A percentile compares a stretch with the other conserved stretches of the same genome.
Conservation (phyloP, 2,888 invertebrate species). For the Drosophila acutilabella region DNA sequence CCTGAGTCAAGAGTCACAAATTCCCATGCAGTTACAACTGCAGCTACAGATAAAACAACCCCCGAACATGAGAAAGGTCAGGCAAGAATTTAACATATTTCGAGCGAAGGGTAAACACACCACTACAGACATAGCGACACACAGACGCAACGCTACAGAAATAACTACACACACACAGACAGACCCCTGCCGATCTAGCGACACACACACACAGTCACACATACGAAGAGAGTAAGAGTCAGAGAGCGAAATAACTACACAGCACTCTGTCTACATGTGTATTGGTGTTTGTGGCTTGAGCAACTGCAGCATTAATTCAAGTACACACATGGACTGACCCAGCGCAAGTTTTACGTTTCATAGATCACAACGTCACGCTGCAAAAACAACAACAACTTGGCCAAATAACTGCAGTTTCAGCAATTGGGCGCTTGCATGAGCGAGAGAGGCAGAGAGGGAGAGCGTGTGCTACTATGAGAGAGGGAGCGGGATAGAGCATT, state of each 20-base stretch:
- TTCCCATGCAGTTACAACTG: conserved; percentile 42
- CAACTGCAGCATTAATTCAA: conserved; percentile 65
- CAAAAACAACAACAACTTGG: conserved; percentile 42
- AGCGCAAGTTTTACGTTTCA: conserved; percentile 53
- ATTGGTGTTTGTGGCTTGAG: conserved; percentile 10
- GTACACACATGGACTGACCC: conserved; percentile 49
- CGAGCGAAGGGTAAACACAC: conserved; percentile 72
- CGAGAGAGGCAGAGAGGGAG: background rate
- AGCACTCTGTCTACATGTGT: conserved; percentile 2
- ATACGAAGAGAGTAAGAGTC: background rate
- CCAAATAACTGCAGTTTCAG: conserved; percentile 65
- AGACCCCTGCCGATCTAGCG: background rate
- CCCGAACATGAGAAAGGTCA: conserved; percentile 55
- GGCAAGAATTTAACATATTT: conserved; percentile 57
- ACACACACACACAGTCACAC: too few species aligned
- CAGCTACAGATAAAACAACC: conserved; percentile 19
- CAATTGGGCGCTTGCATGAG: conserved; percentile 51
- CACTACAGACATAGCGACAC: conserved; percentile 32
- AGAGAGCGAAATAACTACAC: conserved; percentile 4
- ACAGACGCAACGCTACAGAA: conserved; percentile 1
- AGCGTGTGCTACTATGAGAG: background rate
- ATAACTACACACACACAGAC: background rate
- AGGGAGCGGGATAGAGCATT: conserved; percentile 7
- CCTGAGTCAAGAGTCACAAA: conserved; percentile 47
- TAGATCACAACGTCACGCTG: conserved; percentile 64